Percentiles rank a stretch among this genome's conserved stretches.
These are phyloP conservation scores for Bambusicola thoracicus DNA, from an alignment of 2,113 vertebrate species.

Conservation along the genomic window DNA sequence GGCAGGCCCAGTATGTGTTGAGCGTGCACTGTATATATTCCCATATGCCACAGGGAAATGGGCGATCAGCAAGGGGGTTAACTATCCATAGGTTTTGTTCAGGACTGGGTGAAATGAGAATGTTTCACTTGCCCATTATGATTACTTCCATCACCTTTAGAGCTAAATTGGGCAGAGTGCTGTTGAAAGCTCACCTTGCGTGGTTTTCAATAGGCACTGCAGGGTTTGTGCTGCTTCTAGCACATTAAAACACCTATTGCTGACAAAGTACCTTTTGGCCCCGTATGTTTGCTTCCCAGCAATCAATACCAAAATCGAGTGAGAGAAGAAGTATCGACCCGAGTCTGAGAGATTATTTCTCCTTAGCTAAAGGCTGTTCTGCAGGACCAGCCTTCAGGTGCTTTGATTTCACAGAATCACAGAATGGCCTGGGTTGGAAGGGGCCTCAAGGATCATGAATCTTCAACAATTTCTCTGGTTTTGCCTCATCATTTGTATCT, in stretches of 20 bases:
- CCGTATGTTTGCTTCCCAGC: neutral
- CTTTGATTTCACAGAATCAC: too few species aligned
- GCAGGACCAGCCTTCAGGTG: neutral
- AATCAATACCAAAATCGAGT: neutral
- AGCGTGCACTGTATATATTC: neutral
- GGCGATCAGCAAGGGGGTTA: neutral
- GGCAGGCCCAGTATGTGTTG: neutral
- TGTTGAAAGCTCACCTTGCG: neutral
- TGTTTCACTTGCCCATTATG: neutral
- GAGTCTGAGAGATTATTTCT: neutral
- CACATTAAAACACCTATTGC: neutral
- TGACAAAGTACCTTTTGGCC: neutral
- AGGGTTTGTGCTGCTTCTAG: neutral
- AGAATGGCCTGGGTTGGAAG: too few species aligned
- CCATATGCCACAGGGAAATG: neutral
- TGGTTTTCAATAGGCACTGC: neutral
- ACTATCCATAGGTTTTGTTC: neutral
- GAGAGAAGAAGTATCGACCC: neutral
- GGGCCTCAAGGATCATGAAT: too few species aligned
- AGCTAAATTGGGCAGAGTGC: neutral
- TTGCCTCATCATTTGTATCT: neutral
- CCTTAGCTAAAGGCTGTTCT: neutral
- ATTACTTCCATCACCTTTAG: neutral
- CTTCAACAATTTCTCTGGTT: too few species aligned
- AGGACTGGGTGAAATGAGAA: neutral